Percentiles rank a stretch among this genome's conserved stretches.
Conservation (phyloP, 2,888 invertebrate genomes). For the Erynnis tages region DNA sequence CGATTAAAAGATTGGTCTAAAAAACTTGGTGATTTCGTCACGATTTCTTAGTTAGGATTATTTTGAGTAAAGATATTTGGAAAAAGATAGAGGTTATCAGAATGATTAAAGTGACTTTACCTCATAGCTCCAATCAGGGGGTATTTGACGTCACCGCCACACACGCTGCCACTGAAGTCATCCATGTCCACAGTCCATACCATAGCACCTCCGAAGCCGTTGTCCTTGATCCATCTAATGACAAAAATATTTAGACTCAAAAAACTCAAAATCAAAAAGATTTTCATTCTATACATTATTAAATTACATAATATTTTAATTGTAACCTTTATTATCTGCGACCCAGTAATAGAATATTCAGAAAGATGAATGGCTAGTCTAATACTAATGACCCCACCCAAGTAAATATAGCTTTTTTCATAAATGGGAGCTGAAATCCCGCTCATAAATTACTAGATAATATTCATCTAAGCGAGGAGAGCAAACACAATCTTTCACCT, state of each 20-base stretch:
- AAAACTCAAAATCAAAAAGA: neutral
- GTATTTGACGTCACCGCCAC: slow-evolving; percentile 92
- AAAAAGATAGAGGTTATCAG: too few species aligned
- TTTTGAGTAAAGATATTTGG: too few species aligned
- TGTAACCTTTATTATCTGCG: too few species aligned
- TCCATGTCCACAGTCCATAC: slow-evolving; percentile 98
- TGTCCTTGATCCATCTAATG: slow-evolving; percentile 89
- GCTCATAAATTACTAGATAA: slow-evolving; percentile 17
- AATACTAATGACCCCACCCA: neutral
- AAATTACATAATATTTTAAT: too few species aligned
- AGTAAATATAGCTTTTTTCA: slow-evolving; percentile 15
- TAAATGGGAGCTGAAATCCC: slow-evolving; percentile 12
- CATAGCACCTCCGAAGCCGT: slow-evolving; percentile 95
- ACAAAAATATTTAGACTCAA: neutral
- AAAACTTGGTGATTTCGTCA: too few species aligned
- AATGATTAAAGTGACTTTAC: slow-evolving; percentile 52
- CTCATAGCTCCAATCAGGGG: slow-evolving; percentile 95
- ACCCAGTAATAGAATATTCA: too few species aligned
- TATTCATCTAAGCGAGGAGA: slow-evolving; percentile 3
- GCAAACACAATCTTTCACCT: slow-evolving; percentile 9
- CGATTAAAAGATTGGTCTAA: too few species aligned
- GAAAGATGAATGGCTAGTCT: too few species aligned
- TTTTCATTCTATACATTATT: too few species aligned
- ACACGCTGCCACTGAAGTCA: slow-evolving; percentile 92
- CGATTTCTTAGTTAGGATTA: neutral